Evolutionary conservation across 2,888 invertebrate species (phyloP), one percentile per base, ranked within the genome.

Genomic region (Cheilosia soror): DNA sequence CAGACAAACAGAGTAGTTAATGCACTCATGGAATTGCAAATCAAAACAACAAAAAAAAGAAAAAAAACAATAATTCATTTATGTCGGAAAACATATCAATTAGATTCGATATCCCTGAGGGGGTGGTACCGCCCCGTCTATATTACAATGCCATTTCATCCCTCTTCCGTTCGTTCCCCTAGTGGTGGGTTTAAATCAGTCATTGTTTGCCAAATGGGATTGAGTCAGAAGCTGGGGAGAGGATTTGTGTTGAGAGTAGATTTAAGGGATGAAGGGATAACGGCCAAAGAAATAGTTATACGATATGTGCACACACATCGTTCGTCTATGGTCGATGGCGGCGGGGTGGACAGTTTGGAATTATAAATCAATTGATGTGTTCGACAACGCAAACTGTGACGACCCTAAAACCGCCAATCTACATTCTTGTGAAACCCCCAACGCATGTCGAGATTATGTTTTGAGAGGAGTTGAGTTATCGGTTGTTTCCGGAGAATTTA

Each of bases 281-380:
- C 44, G 69, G 33, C 31, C 68, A 42, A 27, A 15, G 51, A 44
- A 65, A 57, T 27, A 51, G 29, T 51, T 44, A 53, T 37, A 60
- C 47, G 31, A 60, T 66, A 44, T 40, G 51, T 51, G 42, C 20
- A 33, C 53, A 47, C 63, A 31, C 31, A 11, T 5, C 40, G 27
- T 0, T 4, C 20, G 40, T 15, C n/a, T 44, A 20, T 62, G 68
- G 55, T 7, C 37, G 42, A 25, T 42, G 62, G 63, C 33, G 69
- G 47, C 15, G n/a, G 72, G 60, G 9, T 69, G 80, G 71, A 66
- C 71, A 71, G 68, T 69, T 68, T 47, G 58, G 84, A 84, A 84
- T 84, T 84, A 84, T 84, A 84, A 80, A 84, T 84, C 84, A 84
- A 84, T 84, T 84, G 84, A 84, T 84, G 71, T 84, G 84, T 84